Base-by-base conservation (phyloP, 1,140 invertebrate species). In the Drosophila pachea region DNA sequence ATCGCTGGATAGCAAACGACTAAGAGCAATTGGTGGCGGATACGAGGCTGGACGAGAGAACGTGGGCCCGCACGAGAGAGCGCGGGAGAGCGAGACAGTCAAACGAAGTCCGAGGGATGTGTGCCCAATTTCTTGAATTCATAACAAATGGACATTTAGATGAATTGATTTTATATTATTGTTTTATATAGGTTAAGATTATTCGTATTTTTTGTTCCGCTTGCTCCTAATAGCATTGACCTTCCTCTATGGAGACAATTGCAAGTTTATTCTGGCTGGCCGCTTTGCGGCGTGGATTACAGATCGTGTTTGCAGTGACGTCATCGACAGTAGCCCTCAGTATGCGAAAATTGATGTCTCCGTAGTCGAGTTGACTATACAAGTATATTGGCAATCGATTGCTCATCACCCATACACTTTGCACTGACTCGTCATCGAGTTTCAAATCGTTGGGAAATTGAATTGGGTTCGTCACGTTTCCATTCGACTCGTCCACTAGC, bases 361-460 rank as follows among this genome's bases (percentile, higher is more conserved):
- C 89, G 11, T 91, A 91, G 72, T 95, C 91, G 36, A 95, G 86
- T 4, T 91, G 90, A 1, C 90, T 91, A 76, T 95, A 95, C 12
- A 95, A 90, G 87, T 93, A 96, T 87, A 93, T 92, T 2, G 94
- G 94, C 47, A 96, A 78, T 8, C 91, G 90, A 83, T 96, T 95
- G 2, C 94, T 93, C 62, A 96, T 90, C 0, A 95, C 89, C 95
- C 94, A 96, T 4, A 95, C 90, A 62, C 90, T 93, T 53, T 95
- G 93, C 14, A 91, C 90, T 1, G 90, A 76, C 47, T 94, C 93
- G 38, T 93, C 91, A 74, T 95, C 95, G 0, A 95, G 89, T 89
- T 93, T 94, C 33, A 96, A 88, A 74, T 96, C 95, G 75, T 96
- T 95, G 0, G 95, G 94, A 78, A 95, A 96, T 9, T 94, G 90